Base-by-base conservation (phyloP, 2,113 vertebrate species). In the Anolis carolinensis region DNA sequence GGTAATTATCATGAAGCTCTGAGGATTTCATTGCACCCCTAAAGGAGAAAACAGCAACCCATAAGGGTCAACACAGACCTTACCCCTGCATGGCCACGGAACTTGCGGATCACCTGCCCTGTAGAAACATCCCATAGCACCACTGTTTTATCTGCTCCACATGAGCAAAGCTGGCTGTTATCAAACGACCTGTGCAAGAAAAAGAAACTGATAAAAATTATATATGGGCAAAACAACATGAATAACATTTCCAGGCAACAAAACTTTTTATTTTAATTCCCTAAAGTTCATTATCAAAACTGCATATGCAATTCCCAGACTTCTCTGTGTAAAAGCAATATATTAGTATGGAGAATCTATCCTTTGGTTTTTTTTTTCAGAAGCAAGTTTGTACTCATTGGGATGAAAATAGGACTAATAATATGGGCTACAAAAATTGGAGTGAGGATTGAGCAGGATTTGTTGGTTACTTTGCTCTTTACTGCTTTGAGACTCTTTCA, bases 111-210 rank as follows among this genome's bases (percentile, higher is more conserved):
- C 90, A 98, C 97, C 92, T 98, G 97, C 0, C 98, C 98, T 0
- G 97, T 96, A 4, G 96, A 97, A 5, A 99, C 98, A 11, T 99
- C 98, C 98, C 98, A 99, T 30, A 99, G 95, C n/a, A 98, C 97
- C 87, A 99, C 96, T 0, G 97, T 95, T 85, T 98, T 98, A 90
- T 99, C 98, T 0, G 97, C 96, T 68, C 98, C 97, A 78, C 98
- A 98, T 18, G 98, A 98, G 89, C 98, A 98, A 76, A 99, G 90
- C 73, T 95, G 97, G 88, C 98, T 98, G 95, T 99, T 99, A 92
- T 99, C 98, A 48, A 93, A 99, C 16, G 98, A 99, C 0, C 98
- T 99, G 94, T 2, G 32, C 21, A 11, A 39, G 27, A 10, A 32
- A 50, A 30, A 21, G 25, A 30, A 6, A 44, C 4, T 10, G 59